Evolutionary conservation across 2,797 vertebrate species (phyloP).

Genomic region (Orientallactaga sibirica): DNA sequence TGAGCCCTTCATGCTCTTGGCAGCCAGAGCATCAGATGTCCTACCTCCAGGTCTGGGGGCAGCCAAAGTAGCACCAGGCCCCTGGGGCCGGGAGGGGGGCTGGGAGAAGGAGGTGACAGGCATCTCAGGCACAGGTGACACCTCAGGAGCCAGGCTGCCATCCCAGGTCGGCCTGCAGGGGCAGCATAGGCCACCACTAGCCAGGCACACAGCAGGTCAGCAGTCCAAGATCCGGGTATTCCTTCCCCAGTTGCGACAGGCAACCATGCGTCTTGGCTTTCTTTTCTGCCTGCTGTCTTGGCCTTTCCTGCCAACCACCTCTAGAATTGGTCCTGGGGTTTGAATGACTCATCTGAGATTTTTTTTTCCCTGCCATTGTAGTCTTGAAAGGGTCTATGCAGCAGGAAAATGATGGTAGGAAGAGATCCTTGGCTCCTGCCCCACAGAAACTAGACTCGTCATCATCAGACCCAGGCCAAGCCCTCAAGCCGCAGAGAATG

Average conservation of each 20-base stretch:
- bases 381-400: constrained; percentile 36
- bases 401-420: neutral
- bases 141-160: neutral
- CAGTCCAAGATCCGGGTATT: constrained; percentile 62
- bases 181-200: constrained; percentile 66
- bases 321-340: constrained; percentile 67
- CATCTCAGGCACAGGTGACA: neutral
- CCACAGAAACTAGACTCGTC: neutral
- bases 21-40: neutral
- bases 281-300: neutral
- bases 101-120: neutral
- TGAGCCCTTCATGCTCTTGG: neutral
- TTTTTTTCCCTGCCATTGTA: constrained; percentile 64
- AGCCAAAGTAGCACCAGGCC: neutral
- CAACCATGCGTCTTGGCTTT: neutral
- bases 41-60: neutral
- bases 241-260: neutral
- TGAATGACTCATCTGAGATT: constrained; percentile 72
- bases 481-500: neutral
- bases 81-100: neutral
- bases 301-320: constrained; percentile 27
- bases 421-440: neutral
- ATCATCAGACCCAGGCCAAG: neutral
- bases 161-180: constrained; percentile 57
- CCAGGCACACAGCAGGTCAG: neutral